Base-by-base conservation (phyloP, 2,888 invertebrate genomes). In the Diachrysia chrysitis region DNA sequence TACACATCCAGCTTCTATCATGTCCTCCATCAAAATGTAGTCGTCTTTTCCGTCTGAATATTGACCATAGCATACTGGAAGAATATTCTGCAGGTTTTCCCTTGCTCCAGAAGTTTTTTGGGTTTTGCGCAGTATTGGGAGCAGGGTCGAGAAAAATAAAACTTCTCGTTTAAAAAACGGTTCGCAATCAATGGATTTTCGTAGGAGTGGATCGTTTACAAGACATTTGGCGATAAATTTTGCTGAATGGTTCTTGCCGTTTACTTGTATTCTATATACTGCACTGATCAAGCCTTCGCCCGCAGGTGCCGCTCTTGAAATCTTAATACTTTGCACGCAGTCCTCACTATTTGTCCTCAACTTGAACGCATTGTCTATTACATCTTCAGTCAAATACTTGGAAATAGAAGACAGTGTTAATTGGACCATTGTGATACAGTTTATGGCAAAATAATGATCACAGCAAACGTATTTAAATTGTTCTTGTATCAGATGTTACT, bases 201-300 rank as follows among this genome's bases (percentile, higher is more conserved):
- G 81, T 7, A 91, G 74, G 0, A 86, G 17, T 2, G 70, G 70
- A 53, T 90, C 87, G 3, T 70, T 71, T 1, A 88, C 78, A 1
- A 91, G 71, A 0, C 85, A 87, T 78, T 92, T 91, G 0, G 81
- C 89, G 17, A 92, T 70, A 46, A 91, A 89, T 9, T 80, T 85
- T 0, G 84, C 72, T 4, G 73, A 77, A 23, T 85, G 63, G 4
- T 64, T 56, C 1, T 73, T 53, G 2, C 90, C 89, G 10, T 62
- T 78, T 0, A 86, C 85, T 12, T 76, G 66, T 21, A 92, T 83
- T 19, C 91, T 83, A 69, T 89, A 90, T 2, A 92, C 90, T 9
- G 86, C 89, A 63, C 90, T 85, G 14, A 91, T 71, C 4, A 90
- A 71, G 0, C 91, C 90, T 69, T 90, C 89, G 0, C 91, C 92